phyloP scores from a whole-genome alignment of 2,113 vertebrate genomes.

The Chinchilla lanigera region DNA sequence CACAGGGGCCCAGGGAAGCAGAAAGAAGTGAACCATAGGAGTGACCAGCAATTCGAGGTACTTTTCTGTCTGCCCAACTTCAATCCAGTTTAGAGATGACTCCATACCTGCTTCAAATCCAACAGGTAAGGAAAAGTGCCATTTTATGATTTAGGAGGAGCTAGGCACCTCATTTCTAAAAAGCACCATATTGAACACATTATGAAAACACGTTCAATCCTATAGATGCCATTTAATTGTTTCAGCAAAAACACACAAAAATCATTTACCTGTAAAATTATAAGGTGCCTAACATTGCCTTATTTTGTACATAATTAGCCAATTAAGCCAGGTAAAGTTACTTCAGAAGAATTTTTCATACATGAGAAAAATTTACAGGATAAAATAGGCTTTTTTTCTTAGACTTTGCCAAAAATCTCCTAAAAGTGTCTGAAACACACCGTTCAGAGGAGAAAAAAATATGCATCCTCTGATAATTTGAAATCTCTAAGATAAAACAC shows the following conservation, averaged over 20 bases:
- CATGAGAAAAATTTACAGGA: conserved; percentile 43
- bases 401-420: conserved; percentile 55
- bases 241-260: conserved; percentile 21
- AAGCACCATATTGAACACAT: background rate
- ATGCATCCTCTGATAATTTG: conserved; percentile 22
- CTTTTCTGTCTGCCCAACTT: conserved; percentile 64
- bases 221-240: background rate
- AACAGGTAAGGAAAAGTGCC: conserved; percentile 55
- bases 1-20: conserved; percentile 9
- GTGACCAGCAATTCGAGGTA: conserved; percentile 37
- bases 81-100: conserved; percentile 50
- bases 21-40: conserved; percentile 25
- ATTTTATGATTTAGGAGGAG: conserved; percentile 17
- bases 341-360: conserved; percentile 58
- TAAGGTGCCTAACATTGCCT: conserved; percentile 66
- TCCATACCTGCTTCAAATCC: conserved; percentile 46
- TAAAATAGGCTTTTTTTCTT: conserved; percentile 52
- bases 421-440: conserved; percentile 57
- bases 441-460: conserved; percentile 45
- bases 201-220: conserved; percentile 16
- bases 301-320: conserved; percentile 67
- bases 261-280: conserved; percentile 49
- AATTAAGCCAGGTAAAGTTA: conserved; percentile 56
- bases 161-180: conserved; percentile 37
- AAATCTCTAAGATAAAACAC: conserved; percentile 32